These are phyloP conservation scores for Anolis carolinensis DNA, from an alignment of 2,113 vertebrate species.

Conservation along the genomic window DNA sequence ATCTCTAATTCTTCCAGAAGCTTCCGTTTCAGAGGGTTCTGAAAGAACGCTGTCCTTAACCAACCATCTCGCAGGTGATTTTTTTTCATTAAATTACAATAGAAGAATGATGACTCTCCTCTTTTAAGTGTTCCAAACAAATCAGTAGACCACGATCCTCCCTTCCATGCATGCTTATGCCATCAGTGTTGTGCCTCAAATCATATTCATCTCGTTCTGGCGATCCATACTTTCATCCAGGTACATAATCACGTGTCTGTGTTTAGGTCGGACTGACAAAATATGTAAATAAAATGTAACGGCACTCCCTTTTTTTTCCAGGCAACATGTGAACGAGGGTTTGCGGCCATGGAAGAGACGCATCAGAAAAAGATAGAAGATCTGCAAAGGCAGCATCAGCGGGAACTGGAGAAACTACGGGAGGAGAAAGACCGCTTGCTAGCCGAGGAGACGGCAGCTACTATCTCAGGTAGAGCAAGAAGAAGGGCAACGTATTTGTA, in stretches of 20 bases:
- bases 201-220: neutral
- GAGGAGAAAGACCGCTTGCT: slow-evolving; percentile 94
- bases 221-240: accelerated
- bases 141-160: neutral
- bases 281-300: neutral
- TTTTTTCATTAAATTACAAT: neutral
- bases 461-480: slow-evolving; percentile 86
- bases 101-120: neutral
- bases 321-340: slow-evolving; percentile 97
- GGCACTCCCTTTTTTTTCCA: slow-evolving; percentile 58
- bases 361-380: slow-evolving; percentile 96
- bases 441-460: slow-evolving; percentile 95
- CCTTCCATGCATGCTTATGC: accelerated
- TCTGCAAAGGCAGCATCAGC: slow-evolving; percentile 93
- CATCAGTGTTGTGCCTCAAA: neutral
- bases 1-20: neutral
- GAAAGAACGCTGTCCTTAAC: neutral
- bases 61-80: neutral
- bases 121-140: accelerated
- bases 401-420: slow-evolving; percentile 92
- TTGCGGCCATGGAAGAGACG: slow-evolving; percentile 96
- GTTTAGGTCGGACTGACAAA: neutral
- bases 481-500: no score
- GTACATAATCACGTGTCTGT: no score
- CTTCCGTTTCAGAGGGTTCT: neutral